Base-by-base conservation (phyloP, 2,113 vertebrate species). In the Pseudorectes ferrugineus region DNA sequence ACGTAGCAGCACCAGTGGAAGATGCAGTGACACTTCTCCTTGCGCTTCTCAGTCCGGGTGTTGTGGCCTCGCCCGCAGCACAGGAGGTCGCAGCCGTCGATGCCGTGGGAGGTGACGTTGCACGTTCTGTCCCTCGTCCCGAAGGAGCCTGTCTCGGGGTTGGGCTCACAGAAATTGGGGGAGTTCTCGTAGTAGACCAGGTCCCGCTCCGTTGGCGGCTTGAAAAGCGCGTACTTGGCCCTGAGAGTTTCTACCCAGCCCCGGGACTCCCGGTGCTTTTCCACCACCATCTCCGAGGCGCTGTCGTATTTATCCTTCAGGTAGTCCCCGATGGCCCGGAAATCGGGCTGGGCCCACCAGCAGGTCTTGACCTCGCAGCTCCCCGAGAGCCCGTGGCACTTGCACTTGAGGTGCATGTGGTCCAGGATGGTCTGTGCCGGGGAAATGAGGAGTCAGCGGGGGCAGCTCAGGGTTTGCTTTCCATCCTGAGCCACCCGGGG, bases 1-100 rank as follows among this genome's bases (percentile, higher is more conserved):
- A 99, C 99, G 4, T 99, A 99, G 98, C 99, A 99, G 98, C 99
- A 99, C 99, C 99, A 99, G 98, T 99, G 99, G 98, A 99, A 99
- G 98, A 99, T 99, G 97, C 99, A 99, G 98, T 99, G 99, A 72
- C 99, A 99, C 59, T 99, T 99, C 98, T 99, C 99, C 77, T 99
- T 99, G 90, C 99, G 98, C 36, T 99, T 99, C 98, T 99, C 99
- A 96, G 99, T 99, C 97, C 99, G 98, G 63, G 99, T 99, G 98
- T 99, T 99, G 98, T 99, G 99, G 72, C 99, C 99, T 0, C 99
- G 98, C 12, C 99, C 99, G 31, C 99, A 99, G 98, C 99, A 99
- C 46, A 99, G 98, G 75, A 99, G 98, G 97, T 99, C 99, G 4
- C 99, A 99, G 97, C 99, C 99, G 8, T 99, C 99, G 23, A 99